These are phyloP conservation scores for Cryptoblepharus egeriae DNA, from an alignment of 2,797 vertebrate species.

Conservation along the genomic window DNA sequence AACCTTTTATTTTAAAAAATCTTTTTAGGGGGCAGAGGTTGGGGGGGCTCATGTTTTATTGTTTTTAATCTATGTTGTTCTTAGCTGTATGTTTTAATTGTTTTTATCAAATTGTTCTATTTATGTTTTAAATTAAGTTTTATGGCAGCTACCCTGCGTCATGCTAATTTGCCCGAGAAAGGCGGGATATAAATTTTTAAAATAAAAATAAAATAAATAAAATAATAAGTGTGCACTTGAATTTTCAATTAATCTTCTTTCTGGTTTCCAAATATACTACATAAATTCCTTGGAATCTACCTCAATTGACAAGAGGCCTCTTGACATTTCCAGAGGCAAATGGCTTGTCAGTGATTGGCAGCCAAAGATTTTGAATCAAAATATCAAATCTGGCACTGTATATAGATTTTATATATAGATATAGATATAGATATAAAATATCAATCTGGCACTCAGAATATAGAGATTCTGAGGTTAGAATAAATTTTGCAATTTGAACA, in stretches of 20 bases:
- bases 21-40: no score
- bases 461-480: neutral
- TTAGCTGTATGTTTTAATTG: no score
- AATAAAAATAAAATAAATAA: no score
- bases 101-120: no score
- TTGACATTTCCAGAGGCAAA: neutral
- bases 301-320: neutral
- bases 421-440: no score
- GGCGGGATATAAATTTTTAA: no score
- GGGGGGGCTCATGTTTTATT: no score
- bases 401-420: neutral
- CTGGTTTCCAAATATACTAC: conserved; percentile 18
- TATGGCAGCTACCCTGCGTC: no score
- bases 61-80: no score
- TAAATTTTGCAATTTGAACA: neutral
- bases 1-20: no score
- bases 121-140: no score
- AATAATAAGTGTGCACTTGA: conserved; percentile 65
- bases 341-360: rapidly evolving
- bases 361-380: neutral
- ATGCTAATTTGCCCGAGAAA: no score
- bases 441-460: neutral
- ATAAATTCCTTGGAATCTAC: conserved; percentile 1
- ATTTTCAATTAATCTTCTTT: neutral
- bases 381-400: neutral